A percentile compares a stretch with the other conserved stretches of the same genome.
Conservation (phyloP, 2,797 vertebrate genomes). For the Sphenodon punctatus region DNA sequence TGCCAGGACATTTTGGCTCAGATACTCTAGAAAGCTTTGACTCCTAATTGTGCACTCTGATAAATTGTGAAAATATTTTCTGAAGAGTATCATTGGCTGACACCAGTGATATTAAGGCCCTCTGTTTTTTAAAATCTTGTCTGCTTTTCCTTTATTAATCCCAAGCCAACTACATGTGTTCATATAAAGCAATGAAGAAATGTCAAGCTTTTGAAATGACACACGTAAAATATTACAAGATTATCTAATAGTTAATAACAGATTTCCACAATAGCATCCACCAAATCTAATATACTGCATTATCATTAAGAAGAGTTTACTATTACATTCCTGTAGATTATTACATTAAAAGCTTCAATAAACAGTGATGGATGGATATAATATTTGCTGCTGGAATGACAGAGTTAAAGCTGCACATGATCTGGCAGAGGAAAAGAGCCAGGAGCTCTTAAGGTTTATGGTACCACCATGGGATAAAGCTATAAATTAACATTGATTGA, state of each 20-base stretch:
- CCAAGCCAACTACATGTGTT: not conserved
- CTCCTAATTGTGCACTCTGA: not conserved
- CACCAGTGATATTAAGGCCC: not conserved
- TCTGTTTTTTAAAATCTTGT: not conserved
- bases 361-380: not conserved
- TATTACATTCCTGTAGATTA: slow-evolving; percentile 16
- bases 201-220: not conserved
- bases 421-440: slow-evolving; percentile 1
- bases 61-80: not conserved
- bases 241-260: slow-evolving; percentile 1
- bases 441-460: not conserved
- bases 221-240: slow-evolving; percentile 8
- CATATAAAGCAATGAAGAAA: not conserved
- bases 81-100: not conserved
- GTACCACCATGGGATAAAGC: not conserved
- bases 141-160: not conserved
- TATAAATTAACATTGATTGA: slow-evolving; percentile 15
- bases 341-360: slow-evolving; percentile 33
- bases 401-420: slow-evolving; percentile 8
- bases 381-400: slow-evolving; percentile 6
- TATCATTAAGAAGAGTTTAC: not conserved
- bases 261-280: slow-evolving; percentile 3
- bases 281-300: not conserved
- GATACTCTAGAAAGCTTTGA: not conserved
- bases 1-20: not conserved